phyloP scores from a whole-genome alignment of 2,888 invertebrate genomes.

The Mantis religiosa region DNA sequence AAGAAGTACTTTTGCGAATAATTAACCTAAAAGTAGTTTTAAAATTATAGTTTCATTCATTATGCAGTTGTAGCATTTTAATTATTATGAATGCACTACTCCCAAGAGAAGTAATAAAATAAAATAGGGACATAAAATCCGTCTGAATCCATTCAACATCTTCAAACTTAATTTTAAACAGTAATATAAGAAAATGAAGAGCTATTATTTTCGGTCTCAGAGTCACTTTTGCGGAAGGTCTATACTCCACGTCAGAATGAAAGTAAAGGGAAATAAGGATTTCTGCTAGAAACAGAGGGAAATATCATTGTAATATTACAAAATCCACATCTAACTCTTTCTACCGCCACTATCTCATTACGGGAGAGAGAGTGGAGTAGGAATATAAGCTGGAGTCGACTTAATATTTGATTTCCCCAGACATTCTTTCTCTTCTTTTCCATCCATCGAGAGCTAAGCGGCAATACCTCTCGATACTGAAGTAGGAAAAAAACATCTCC shows the following conservation, averaged over 20 bases:
- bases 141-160: too few species aligned
- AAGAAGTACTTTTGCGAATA: too few species aligned
- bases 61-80: too few species aligned
- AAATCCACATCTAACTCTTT: background rate
- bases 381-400: background rate
- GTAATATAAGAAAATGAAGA: too few species aligned
- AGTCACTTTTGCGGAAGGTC: background rate
- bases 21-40: too few species aligned
- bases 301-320: background rate
- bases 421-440: background rate
- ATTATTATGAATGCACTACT: too few species aligned
- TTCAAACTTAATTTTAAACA: too few species aligned
- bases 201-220: too few species aligned
- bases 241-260: background rate
- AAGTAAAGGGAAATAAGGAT: background rate
- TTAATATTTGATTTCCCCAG: background rate
- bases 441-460: background rate
- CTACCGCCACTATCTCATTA: background rate
- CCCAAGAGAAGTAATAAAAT: too few species aligned
- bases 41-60: too few species aligned
- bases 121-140: too few species aligned
- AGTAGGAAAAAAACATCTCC: background rate
- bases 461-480: background rate
- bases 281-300: background rate
- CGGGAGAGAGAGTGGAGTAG: background rate